phyloP scores from a whole-genome alignment of 2,888 invertebrate species.

The Eupithecia subfuscata region DNA sequence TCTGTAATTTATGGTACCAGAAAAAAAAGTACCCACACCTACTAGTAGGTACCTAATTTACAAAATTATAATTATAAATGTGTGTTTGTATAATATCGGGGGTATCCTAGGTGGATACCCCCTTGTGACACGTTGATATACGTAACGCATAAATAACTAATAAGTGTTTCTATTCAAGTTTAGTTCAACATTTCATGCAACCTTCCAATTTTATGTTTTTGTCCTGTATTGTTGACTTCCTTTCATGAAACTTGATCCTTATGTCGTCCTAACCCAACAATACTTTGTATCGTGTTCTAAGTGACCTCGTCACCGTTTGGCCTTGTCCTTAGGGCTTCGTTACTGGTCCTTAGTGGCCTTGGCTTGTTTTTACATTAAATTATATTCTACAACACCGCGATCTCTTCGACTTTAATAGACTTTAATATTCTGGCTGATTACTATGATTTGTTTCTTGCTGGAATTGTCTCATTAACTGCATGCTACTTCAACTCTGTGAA shows the following conservation, averaged over 20 bases:
- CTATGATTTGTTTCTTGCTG: slow-evolving; percentile 22
- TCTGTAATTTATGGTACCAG: slow-evolving; percentile 3
- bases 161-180: not conserved
- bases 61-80: not conserved
- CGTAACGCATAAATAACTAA: not conserved
- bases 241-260: slow-evolving; percentile 20
- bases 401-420: not conserved
- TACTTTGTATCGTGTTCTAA: not conserved
- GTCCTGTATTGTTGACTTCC: not conserved
- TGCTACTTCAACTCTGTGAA: slow-evolving; percentile 21
- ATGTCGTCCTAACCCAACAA: not conserved
- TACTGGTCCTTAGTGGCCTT: not conserved
- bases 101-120: not conserved
- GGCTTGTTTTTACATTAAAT: not conserved
- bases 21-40: no score
- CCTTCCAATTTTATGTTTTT: not conserved
- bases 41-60: no score
- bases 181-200: not conserved
- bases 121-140: not conserved
- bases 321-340: slow-evolving; percentile 1
- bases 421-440: slow-evolving; percentile 13
- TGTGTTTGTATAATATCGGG: not conserved
- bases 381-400: slow-evolving; percentile 2
- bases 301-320: slow-evolving; percentile 1
- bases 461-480: slow-evolving; percentile 41